Evolutionary conservation across 2,888 invertebrate species (phyloP).

Genomic region (Tortricodes alternella): DNA sequence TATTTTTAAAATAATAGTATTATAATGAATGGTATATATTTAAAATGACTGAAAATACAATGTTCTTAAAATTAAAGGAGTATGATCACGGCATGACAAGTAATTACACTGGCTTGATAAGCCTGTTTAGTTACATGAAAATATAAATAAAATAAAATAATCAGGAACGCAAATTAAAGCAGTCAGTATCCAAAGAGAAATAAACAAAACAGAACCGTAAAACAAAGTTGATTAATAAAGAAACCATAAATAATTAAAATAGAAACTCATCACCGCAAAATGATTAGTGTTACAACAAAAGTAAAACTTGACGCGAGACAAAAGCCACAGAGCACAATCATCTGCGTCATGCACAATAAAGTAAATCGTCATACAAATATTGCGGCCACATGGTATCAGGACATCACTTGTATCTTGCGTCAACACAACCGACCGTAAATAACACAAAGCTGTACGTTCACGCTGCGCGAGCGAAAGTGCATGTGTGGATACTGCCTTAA

Average conservation of each 20-base stretch:
- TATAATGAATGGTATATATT: too few species aligned
- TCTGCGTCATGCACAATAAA: constrained; percentile 17
- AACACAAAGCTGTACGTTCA: constrained; percentile 31
- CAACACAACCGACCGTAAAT: constrained; percentile 10
- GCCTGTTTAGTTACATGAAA: constrained; percentile 9
- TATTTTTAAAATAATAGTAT: too few species aligned
- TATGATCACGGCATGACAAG: too few species aligned
- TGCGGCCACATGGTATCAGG: constrained; percentile 16
- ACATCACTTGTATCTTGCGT: constrained; percentile 23
- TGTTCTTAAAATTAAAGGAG: too few species aligned
- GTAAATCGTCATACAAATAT: neutral
- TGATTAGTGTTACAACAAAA: constrained; percentile 16
- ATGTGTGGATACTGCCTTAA: constrained; percentile 71
- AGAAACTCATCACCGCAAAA: constrained; percentile 25
- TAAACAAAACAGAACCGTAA: constrained; percentile 2
- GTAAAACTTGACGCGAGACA: constrained; percentile 27
- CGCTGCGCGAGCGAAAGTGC: constrained; percentile 76
- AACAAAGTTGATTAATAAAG: constrained; percentile 14
- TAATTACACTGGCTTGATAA: neutral
- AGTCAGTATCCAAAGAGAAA: neutral
- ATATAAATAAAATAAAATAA: constrained; percentile 2
- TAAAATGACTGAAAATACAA: too few species aligned
- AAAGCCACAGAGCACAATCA: constrained; percentile 23
- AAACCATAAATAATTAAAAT: constrained; percentile 12
- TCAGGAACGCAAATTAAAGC: constrained; percentile 10